phyloP scores from a whole-genome alignment of 2,797 vertebrate species.

The Margarornis squamiger region DNA sequence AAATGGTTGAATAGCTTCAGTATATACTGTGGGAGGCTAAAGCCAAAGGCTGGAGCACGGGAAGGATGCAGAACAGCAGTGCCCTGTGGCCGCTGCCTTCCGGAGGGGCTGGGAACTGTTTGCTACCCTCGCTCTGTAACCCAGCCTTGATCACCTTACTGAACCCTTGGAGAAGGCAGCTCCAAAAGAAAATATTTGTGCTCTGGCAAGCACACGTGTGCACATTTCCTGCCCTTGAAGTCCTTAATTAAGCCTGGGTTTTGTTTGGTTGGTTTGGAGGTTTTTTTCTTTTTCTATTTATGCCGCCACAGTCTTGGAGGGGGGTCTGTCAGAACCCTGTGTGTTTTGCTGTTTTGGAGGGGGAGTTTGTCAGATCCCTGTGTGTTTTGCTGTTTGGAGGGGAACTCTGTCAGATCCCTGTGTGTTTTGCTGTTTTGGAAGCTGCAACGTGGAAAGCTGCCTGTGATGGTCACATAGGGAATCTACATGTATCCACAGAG shows the following conservation, averaged over 20 bases:
- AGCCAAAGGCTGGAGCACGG: slow-evolving; percentile 51
- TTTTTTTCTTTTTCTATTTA: not conserved
- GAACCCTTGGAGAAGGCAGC: slow-evolving; percentile 36
- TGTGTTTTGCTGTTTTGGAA: not conserved
- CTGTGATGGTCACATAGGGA: not conserved
- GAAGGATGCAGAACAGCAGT: slow-evolving; percentile 53
- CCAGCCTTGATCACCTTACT: slow-evolving; percentile 29
- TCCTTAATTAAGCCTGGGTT: slow-evolving; percentile 22
- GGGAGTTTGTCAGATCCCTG: not conserved
- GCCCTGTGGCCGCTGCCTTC: slow-evolving; percentile 50
- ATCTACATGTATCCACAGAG: not conserved
- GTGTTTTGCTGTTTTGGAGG: not conserved
- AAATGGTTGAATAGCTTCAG: slow-evolving; percentile 70
- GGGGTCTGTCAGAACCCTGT: not conserved
- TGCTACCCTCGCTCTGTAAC: slow-evolving; percentile 19
- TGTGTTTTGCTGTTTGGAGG: not conserved
- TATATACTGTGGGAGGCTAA: slow-evolving; percentile 51
- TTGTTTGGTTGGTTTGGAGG: not conserved
- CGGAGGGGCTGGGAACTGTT: slow-evolving; percentile 32
- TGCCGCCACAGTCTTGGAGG: not conserved
- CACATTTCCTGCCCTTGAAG: slow-evolving; percentile 40
- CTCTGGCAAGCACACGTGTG: slow-evolving; percentile 14
- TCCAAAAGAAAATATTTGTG: slow-evolving; percentile 58
- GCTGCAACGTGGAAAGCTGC: not conserved
- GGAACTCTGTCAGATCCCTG: not conserved